Evolutionary conservation across 2,113 vertebrate species (phyloP).

Genomic region (Sinocyclocheilus anshuiensis): DNA sequence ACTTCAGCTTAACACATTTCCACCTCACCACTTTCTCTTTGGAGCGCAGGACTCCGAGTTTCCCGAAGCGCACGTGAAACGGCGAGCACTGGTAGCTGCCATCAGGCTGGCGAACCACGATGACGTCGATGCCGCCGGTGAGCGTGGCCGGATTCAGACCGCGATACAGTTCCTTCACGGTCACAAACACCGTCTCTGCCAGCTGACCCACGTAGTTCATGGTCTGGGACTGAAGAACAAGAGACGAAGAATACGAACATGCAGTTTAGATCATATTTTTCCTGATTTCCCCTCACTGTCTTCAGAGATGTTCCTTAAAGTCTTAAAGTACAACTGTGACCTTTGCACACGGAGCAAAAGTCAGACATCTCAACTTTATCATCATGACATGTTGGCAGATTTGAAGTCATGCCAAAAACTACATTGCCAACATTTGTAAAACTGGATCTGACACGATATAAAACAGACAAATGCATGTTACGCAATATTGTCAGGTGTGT

Average conservation of each 20-base stretch:
- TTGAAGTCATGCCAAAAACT: not conserved
- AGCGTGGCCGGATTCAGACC: conserved; percentile 91
- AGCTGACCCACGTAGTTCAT: conserved; percentile 96
- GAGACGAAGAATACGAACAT: not conserved
- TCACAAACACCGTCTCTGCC: conserved; percentile 87
- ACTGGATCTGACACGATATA: not conserved
- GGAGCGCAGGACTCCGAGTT: conserved; percentile 90
- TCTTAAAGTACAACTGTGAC: not conserved
- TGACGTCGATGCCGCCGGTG: conserved; percentile 88
- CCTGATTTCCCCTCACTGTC: not conserved
- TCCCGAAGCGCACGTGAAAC: conserved; percentile 93
- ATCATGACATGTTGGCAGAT: not conserved
- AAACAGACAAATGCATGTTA: not conserved
- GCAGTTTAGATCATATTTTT: not conserved
- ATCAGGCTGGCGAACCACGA: conserved; percentile 89
- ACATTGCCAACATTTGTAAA: not conserved
- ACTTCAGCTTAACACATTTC: not conserved
- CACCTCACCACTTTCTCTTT: conserved; percentile 91
- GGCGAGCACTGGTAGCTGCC: conserved; percentile 91
- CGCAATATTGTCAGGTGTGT: not conserved
- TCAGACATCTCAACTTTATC: conserved; percentile 22
- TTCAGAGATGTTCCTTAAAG: not conserved
- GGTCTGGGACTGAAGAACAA: conserved; percentile 73
- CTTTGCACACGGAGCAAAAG: conserved; percentile 11
- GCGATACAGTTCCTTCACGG: conserved; percentile 87